Evolutionary conservation across 2,797 vertebrate genomes (phyloP).

Genomic region (Pagetopsis macropterus): DNA sequence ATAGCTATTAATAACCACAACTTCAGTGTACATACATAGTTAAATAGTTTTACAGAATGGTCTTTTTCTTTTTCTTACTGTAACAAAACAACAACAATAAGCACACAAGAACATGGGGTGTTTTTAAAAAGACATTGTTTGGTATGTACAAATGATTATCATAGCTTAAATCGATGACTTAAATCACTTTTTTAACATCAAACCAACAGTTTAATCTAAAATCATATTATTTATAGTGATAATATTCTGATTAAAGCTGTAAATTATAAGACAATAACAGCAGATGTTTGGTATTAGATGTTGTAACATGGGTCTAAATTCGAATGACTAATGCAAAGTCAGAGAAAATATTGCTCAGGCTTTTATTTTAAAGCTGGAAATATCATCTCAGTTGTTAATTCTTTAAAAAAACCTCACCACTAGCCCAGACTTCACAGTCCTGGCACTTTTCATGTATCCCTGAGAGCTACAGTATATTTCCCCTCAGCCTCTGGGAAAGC

Average conservation of each 20-base stretch:
- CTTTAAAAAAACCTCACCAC: neutral
- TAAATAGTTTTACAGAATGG: no score
- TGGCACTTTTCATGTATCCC: neutral
- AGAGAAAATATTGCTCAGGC: neutral
- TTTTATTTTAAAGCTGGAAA: neutral
- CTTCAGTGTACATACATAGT: no score
- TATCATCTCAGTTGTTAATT: neutral
- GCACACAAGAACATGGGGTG: no score
- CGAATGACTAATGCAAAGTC: neutral
- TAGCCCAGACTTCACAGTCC: neutral
- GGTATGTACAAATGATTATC: neutral
- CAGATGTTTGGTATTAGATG: no score
- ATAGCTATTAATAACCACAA: no score
- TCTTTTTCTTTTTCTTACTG: no score
- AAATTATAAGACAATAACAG: neutral
- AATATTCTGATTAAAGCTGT: no score
- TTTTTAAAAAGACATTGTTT: no score
- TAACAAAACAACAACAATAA: no score
- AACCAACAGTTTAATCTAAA: neutral
- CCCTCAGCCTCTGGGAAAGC: slow-evolving; percentile 5
- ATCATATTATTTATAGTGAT: neutral
- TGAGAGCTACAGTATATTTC: neutral
- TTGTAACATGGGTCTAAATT: slow-evolving; percentile 6
- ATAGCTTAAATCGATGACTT: neutral
- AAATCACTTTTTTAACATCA: neutral